phyloP scores from a whole-genome alignment of 1,140 invertebrate genomes.

The Nilaparvata lugens region DNA sequence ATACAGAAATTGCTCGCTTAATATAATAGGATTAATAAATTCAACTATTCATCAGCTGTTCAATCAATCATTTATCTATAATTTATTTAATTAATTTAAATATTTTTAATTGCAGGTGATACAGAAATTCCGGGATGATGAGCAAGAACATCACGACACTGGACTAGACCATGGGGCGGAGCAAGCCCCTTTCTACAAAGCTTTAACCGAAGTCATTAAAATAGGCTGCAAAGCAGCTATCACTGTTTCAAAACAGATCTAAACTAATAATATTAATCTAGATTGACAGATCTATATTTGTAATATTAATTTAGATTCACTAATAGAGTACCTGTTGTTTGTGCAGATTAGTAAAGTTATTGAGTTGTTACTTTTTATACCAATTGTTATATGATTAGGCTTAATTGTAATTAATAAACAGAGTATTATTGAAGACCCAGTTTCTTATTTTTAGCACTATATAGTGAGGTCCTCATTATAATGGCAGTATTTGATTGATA shows the following conservation, averaged over 20 bases:
- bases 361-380: no score
- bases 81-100: slow-evolving; percentile 37
- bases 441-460: no score
- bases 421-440: no score
- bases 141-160: slow-evolving; percentile 96
- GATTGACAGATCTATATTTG: no score
- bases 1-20: no score
- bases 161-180: slow-evolving; percentile 80
- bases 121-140: slow-evolving; percentile 93
- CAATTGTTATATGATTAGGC: no score
- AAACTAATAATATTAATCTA: slow-evolving; percentile 29
- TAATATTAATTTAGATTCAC: neutral
- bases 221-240: slow-evolving; percentile 90
- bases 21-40: no score
- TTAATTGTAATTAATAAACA: no score
- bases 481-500: no score
- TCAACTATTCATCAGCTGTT: neutral
- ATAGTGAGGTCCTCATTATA: no score
- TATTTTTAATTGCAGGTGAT: slow-evolving; percentile 48
- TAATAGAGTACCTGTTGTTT: no score
- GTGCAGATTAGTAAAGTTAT: no score
- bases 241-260: slow-evolving; percentile 85
- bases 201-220: slow-evolving; percentile 79
- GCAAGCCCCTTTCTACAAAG: slow-evolving; percentile 85
- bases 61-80: neutral